phyloP scores from a whole-genome alignment of 2,797 vertebrate genomes.

The Furcifer pardalis region DNA sequence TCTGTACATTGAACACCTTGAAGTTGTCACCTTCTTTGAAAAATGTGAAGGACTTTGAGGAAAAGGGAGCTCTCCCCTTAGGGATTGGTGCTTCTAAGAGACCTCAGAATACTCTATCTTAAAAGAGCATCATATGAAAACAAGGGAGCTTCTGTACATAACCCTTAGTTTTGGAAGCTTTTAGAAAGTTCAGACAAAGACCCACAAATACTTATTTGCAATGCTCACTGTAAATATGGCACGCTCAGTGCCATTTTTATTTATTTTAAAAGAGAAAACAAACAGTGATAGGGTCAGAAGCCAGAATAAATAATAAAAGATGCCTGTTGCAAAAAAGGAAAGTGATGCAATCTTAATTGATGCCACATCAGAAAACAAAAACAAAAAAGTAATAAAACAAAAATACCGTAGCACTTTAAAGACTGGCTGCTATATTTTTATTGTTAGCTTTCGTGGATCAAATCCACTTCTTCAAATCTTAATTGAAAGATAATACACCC shows the following conservation, averaged over 20 bases:
- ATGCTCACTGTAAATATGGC: conserved; percentile 41
- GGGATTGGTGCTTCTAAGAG: conserved; percentile 32
- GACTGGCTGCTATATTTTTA: too few species aligned
- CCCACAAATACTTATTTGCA: conserved; percentile 31
- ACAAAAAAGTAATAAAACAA: too few species aligned
- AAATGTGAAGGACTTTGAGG: conserved; percentile 20
- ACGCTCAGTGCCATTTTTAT: conserved; percentile 46
- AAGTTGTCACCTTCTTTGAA: neutral
- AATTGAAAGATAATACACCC: conserved; percentile 12
- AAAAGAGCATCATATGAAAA: conserved; percentile 21
- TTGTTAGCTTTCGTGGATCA: too few species aligned
- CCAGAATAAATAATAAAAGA: conserved; percentile 53
- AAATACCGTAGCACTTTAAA: too few species aligned
- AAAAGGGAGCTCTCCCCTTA: conserved; percentile 38
- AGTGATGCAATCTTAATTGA: conserved; percentile 44
- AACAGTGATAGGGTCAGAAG: conserved; percentile 57
- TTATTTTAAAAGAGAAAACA: conserved; percentile 58
- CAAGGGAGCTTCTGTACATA: conserved; percentile 41
- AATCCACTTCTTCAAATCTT: too few species aligned
- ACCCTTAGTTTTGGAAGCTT: conserved; percentile 42
- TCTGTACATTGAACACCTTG: neutral
- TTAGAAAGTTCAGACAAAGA: conserved; percentile 34
- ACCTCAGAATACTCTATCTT: conserved; percentile 34
- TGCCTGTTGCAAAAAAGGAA: conserved; percentile 45
- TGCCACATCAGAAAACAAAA: too few species aligned